Base-by-base conservation (phyloP, 1,140 invertebrate genomes). In the Bombus turneri region DNA sequence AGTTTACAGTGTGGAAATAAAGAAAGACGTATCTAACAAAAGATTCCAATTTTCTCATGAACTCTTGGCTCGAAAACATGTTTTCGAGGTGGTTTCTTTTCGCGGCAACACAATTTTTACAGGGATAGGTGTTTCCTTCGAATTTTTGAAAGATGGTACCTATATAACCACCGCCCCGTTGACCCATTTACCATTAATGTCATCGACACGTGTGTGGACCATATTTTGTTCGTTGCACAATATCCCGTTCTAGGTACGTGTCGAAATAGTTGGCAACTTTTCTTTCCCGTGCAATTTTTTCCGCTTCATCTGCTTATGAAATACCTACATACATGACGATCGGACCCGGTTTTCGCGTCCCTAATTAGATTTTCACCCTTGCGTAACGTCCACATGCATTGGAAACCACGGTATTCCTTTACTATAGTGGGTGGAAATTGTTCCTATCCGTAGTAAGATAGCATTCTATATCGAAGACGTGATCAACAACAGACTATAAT, bases 401-500 rank as follows among this genome's bases (percentile, higher is more conserved):
- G 47, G 28, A 62, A 34, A 62, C 15, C 31, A 39, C 15, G 8
- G 0, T 15, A 12, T 43, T 22, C 31, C 66, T 62, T 66, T 81
- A 57, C 66, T 81, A 73, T 57, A 5, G 25, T 3, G 12, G 34
- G 53, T 66, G 80, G 34, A 62, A 76, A 87, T 79, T 89, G 64
- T 79, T 59, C 59, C 53, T 5, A 47, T 66, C 37, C 59, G 73
- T 4, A 2, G 10, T 3, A 22, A 28, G 43, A 76, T 84, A 90
- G 66, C 78, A 37, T 68, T 37, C 74, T 25, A 31, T 83, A 83
- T 77, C 28, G 75, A 85, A 87, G 80, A 89, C 88, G 88, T 90
- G 88, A 85, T 86, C 62, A 79, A 71, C 78, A 71, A 62, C n/a
- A 66, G 66, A 28, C 57, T 71, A 71, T 83, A 90, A 90, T 90